These are phyloP conservation scores for Crotalus horridus DNA, from an alignment of 2,113 vertebrate species.

Conservation along the genomic window DNA sequence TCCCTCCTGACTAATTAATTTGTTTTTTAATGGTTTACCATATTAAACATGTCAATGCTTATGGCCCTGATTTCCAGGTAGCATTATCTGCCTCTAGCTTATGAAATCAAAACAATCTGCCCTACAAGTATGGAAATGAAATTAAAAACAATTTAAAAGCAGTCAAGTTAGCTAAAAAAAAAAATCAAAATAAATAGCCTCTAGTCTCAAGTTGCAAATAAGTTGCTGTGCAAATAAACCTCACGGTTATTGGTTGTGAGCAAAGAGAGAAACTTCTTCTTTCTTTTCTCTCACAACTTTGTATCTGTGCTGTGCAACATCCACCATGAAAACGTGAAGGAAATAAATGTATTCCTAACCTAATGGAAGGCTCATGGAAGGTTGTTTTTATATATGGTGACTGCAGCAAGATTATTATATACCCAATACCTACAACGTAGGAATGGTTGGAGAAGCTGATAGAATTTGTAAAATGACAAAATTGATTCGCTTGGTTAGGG, in stretches of 20 bases:
- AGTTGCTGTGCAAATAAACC: not conserved
- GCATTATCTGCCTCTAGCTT: not conserved
- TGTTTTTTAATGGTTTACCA: not conserved
- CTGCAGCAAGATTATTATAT: not conserved
- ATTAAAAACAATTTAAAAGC: conserved; percentile 9
- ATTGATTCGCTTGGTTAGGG: too few relatives aligned
- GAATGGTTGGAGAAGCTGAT: not conserved
- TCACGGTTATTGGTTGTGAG: not conserved
- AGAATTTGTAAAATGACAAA: too few relatives aligned
- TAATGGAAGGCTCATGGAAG: not conserved
- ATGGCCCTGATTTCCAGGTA: not conserved
- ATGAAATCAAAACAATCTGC: not conserved
- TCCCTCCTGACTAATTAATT: conserved; percentile 2
- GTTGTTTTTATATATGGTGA: not conserved
- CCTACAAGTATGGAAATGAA: conserved; percentile 1
- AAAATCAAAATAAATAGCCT: conserved; percentile 4
- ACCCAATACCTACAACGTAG: not conserved
- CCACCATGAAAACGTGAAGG: not conserved
- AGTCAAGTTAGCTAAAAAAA: not conserved
- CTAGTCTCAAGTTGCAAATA: not conserved
- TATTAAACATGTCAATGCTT: conserved; percentile 1
- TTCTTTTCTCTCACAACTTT: not conserved
- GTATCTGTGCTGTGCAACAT: not conserved
- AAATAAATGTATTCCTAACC: not conserved
- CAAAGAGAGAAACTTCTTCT: not conserved